Evolutionary conservation across 2,797 vertebrate species (phyloP), one percentile per base, ranked within the genome.

Genomic region (Sardinella longiceps): DNA sequence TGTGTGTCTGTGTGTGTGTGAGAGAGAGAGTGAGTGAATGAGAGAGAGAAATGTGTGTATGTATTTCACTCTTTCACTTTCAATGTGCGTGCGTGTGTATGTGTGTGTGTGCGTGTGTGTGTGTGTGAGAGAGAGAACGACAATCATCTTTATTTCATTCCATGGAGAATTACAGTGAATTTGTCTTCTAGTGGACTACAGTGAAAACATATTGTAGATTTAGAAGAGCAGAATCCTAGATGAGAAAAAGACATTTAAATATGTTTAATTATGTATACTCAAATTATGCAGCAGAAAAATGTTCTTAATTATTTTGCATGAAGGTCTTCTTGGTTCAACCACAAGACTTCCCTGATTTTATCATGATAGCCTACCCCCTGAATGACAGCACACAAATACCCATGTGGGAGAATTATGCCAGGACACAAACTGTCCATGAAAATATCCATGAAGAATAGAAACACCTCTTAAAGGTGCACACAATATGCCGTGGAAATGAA

Each of bases 61-160:
- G 60, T n/a, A n/a, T n/a, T n/a, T n/a, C n/a, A n/a, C n/a, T n/a
- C 28, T 23, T n/a, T n/a, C 28, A n/a, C n/a, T 23, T 6, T 63
- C 23, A 25, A 6, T 63, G 58, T 63, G 58, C n/a, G n/a, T n/a
- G n/a, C n/a, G n/a, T n/a, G n/a, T n/a, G n/a, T n/a, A n/a, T n/a
- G n/a, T 58, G 4, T n/a, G 0, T 58, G 53, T 58, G 53, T 58
- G 18, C n/a, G 9, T 58, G 53, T 23, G 11, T 20, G 15, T 23
- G 20, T 63, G 60, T 63, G 60, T 63, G 25, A 90, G 90, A 88
- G 81, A 85, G 83, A 84, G 87, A 81, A 82, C 81, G 89, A 88
- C 86, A 80, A 95, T 66, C 25, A 37, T 39, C 0, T 48, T 43
- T 37, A 30, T 70, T 39, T 74, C 9, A 20, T 39, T 20, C 66